Conservation (phyloP, 1,140 invertebrate species). For the Cecropterus lyciades region DNA sequence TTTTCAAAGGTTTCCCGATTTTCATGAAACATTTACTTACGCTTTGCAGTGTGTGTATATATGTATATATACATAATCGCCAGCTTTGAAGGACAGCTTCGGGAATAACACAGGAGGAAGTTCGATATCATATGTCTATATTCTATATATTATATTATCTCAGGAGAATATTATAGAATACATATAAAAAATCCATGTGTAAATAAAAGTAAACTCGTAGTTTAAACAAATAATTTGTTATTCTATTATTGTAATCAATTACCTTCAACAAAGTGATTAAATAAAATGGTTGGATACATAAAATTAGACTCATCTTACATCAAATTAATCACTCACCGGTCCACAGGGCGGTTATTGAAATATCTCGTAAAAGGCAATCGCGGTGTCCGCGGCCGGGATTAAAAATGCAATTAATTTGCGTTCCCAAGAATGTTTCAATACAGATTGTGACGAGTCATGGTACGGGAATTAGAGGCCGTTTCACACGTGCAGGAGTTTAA, state of each 20-base stretch:
- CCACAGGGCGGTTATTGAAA: conserved; percentile 18
- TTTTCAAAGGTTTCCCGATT: no score
- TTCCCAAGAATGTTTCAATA: conserved; percentile 30
- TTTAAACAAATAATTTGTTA: no score
- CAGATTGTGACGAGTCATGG: conserved; percentile 20
- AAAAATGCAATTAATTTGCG: conserved; percentile 34
- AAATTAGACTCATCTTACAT: conserved; percentile 16
- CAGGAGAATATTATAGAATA: no score
- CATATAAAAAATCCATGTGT: no score
- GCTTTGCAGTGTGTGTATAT: no score
- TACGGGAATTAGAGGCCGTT: not conserved
- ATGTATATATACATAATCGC: no score
- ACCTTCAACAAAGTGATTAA: not conserved
- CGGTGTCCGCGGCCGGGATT: conserved; percentile 7
- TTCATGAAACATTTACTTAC: no score
- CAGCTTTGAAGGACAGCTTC: no score
- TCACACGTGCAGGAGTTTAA: not conserved
- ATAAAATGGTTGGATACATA: conserved; percentile 4
- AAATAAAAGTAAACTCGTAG: no score
- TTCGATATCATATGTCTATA: no score
- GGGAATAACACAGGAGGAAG: no score
- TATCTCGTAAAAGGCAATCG: conserved; percentile 28
- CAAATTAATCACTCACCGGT: conserved; percentile 12
- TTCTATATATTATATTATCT: no score
- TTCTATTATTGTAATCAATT: not conserved